Conservation (phyloP, 2,113 vertebrate species). For the Narcine bancroftii region DNA sequence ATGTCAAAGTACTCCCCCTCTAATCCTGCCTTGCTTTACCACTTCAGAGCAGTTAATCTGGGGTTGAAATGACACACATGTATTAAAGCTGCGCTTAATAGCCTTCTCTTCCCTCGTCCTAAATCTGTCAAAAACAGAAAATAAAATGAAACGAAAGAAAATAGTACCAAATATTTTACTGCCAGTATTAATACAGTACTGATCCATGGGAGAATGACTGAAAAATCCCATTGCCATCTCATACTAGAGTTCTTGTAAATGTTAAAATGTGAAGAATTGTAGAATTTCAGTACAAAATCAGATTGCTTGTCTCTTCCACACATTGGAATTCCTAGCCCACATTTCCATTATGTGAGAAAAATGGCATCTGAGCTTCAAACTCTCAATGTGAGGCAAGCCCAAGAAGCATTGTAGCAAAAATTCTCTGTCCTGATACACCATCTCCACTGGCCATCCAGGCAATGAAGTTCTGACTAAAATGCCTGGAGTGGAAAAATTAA, state of each 20-base stretch:
- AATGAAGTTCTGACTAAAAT: not conserved
- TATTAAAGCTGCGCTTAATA: constrained; percentile 23
- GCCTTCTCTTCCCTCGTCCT: constrained; percentile 22
- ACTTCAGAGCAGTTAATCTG: constrained; percentile 29
- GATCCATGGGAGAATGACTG: not conserved
- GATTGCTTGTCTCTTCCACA: not conserved
- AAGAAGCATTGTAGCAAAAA: not conserved
- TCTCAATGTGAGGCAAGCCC: not conserved
- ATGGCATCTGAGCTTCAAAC: not conserved
- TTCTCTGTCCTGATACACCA: not conserved
- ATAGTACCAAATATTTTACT: constrained; percentile 6
- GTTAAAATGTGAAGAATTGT: not conserved
- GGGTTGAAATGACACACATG: constrained; percentile 21
- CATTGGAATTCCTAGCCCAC: not conserved
- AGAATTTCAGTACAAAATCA: not conserved
- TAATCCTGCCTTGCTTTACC: constrained; percentile 2
- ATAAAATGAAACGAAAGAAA: not conserved
- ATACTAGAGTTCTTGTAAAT: not conserved
- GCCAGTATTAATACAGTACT: not conserved
- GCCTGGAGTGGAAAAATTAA: not conserved
- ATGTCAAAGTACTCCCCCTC: constrained; percentile 25
- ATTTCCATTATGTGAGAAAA: not conserved
- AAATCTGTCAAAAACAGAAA: constrained; percentile 37
- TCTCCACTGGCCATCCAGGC: too few relatives aligned
- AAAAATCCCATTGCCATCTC: not conserved